Conservation (phyloP, 2,888 invertebrate species). For the Hemithea aestivaria region DNA sequence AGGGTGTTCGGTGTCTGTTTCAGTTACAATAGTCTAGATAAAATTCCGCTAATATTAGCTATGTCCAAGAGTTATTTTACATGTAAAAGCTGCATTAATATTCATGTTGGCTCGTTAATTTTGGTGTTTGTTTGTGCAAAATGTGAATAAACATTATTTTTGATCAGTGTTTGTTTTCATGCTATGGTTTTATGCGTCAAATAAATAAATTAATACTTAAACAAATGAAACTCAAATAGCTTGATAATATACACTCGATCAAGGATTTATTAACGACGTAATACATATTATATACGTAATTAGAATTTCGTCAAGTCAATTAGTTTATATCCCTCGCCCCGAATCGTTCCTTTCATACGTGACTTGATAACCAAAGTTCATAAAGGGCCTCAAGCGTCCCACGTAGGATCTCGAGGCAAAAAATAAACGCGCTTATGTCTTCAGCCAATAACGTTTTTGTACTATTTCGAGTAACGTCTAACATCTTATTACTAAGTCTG, state of each 20-base stretch:
- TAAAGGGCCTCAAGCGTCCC: constrained; percentile 39
- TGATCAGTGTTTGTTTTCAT: constrained; percentile 16
- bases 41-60: constrained; percentile 19
- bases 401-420: constrained; percentile 34
- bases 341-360: constrained; percentile 35
- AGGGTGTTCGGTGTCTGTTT: too few relatives aligned
- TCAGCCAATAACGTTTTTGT: constrained; percentile 22
- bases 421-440: constrained; percentile 31
- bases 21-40: too few relatives aligned
- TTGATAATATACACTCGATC: too few relatives aligned
- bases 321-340: too few relatives aligned
- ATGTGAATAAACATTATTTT: constrained; percentile 14
- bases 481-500: too few relatives aligned
- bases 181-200: constrained; percentile 2
- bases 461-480: too few relatives aligned
- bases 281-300: too few relatives aligned
- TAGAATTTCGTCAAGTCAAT: too few relatives aligned
- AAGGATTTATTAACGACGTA: too few relatives aligned
- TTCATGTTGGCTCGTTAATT: constrained; percentile 26
- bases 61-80: constrained; percentile 20
- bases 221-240: constrained; percentile 25
- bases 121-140: constrained; percentile 17
- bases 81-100: constrained; percentile 26
- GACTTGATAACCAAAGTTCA: constrained; percentile 47
- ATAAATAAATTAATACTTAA: constrained; percentile 13